These are phyloP conservation scores for Sarotherodon lohbergeri DNA, from an alignment of 2,113 vertebrate genomes.

Conservation along the genomic window DNA sequence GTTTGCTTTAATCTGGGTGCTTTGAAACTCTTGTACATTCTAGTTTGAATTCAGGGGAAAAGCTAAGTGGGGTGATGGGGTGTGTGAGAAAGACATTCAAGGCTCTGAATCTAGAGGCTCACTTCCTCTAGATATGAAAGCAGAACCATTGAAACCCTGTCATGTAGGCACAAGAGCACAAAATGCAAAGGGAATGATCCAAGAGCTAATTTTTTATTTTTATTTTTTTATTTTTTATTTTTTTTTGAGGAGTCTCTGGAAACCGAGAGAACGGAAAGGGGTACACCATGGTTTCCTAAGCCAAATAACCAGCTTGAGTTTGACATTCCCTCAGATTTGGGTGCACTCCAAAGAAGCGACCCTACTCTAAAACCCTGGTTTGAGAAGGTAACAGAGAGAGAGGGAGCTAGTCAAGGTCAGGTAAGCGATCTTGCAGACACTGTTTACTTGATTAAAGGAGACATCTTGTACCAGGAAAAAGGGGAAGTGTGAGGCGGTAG, in stretches of 20 bases:
- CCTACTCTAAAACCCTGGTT: background rate
- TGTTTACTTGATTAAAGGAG: background rate
- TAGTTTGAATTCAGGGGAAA: background rate
- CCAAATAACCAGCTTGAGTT: background rate
- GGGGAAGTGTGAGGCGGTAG: background rate
- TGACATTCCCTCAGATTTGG: background rate
- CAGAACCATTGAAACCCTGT: background rate
- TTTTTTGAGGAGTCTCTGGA: background rate
- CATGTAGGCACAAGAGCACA: background rate
- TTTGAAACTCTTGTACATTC: background rate
- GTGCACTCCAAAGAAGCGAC: background rate
- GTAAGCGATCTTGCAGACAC: background rate
- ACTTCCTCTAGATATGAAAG: background rate
- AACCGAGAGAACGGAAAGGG: background rate
- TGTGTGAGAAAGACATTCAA: no score
- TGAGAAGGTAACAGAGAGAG: background rate
- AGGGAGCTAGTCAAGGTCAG: background rate
- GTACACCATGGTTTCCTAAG: background rate
- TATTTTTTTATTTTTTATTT: background rate
- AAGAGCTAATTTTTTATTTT: accelerated
- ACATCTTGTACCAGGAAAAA: background rate
- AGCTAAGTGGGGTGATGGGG: background rate
- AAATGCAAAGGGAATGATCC: background rate
- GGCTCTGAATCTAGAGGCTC: background rate
- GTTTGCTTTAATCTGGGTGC: background rate